These are phyloP conservation scores for Anticlea derivata DNA, from an alignment of 2,888 invertebrate species.

Conservation along the genomic window DNA sequence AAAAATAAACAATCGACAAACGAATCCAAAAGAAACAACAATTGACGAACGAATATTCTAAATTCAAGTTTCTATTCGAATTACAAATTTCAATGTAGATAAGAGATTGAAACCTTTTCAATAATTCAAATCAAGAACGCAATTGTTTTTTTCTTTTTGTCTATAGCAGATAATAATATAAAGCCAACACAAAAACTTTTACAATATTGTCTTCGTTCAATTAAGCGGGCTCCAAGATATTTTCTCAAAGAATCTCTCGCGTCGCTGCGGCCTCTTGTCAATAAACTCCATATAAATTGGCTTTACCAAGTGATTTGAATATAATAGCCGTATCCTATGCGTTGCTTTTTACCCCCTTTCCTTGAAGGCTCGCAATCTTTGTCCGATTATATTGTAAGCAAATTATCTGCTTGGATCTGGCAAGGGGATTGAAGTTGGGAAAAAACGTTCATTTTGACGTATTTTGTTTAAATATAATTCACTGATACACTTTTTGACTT, in stretches of 20 bases:
- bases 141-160: constrained; percentile 20
- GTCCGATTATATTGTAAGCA: constrained; percentile 84
- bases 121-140: constrained; percentile 34
- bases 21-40: constrained; percentile 6
- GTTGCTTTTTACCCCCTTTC: constrained; percentile 73
- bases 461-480: constrained; percentile 59
- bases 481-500: too few relatives aligned
- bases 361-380: constrained; percentile 71
- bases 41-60: constrained; percentile 13
- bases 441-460: constrained; percentile 44
- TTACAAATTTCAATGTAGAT: constrained; percentile 26
- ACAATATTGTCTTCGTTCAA: constrained; percentile 78
- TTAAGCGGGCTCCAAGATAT: constrained; percentile 69
- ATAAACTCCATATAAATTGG: constrained; percentile 83
- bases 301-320: constrained; percentile 79
- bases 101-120: constrained; percentile 21
- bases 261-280: constrained; percentile 69
- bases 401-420: constrained; percentile 80
- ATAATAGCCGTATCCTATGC: constrained; percentile 76
- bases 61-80: constrained; percentile 19
- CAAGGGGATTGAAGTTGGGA: constrained; percentile 57
- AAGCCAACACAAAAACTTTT: constrained; percentile 58
- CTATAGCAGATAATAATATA: constrained; percentile 39
- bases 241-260: constrained; percentile 74
- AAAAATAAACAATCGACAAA: constrained; percentile 18